Conservation (phyloP, 2,797 vertebrate genomes). For the Neopelma chrysocephalum region DNA sequence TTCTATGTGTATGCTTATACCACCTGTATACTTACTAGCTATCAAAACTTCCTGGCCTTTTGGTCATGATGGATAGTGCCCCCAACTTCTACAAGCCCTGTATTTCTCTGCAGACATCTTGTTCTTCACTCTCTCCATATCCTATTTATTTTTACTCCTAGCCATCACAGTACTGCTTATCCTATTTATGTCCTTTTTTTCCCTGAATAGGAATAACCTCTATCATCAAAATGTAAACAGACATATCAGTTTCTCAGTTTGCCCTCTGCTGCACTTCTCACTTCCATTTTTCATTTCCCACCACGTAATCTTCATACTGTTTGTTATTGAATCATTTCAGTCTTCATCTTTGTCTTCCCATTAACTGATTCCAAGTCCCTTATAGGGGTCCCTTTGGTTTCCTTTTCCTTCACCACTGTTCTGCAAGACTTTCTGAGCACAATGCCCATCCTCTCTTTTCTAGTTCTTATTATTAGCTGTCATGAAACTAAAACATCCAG, state of each 20-base stretch:
- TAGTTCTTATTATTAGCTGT: not conserved
- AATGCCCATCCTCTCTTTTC: not conserved
- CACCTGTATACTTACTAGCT: not conserved
- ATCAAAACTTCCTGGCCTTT: not conserved
- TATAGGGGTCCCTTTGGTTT: not conserved
- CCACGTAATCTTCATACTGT: not conserved
- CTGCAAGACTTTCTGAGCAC: not conserved
- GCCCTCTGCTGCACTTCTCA: not conserved
- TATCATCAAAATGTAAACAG: not conserved
- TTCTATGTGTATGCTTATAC: not conserved
- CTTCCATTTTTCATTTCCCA: not conserved
- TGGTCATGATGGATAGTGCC: not conserved
- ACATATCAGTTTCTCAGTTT: not conserved
- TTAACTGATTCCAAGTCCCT: not conserved
- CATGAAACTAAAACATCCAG: not conserved
- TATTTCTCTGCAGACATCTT: not conserved
- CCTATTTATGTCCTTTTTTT: not conserved
- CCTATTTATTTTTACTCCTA: not conserved
- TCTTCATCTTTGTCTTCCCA: not conserved
- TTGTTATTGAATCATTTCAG: not conserved
- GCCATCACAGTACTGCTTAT: not conserved
- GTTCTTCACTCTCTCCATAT: not conserved
- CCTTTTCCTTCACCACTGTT: not conserved
- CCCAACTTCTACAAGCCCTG: not conserved
- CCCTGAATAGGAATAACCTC: not conserved